phyloP scores from a whole-genome alignment of 2,888 invertebrate genomes.

The Drosophila greeni region DNA sequence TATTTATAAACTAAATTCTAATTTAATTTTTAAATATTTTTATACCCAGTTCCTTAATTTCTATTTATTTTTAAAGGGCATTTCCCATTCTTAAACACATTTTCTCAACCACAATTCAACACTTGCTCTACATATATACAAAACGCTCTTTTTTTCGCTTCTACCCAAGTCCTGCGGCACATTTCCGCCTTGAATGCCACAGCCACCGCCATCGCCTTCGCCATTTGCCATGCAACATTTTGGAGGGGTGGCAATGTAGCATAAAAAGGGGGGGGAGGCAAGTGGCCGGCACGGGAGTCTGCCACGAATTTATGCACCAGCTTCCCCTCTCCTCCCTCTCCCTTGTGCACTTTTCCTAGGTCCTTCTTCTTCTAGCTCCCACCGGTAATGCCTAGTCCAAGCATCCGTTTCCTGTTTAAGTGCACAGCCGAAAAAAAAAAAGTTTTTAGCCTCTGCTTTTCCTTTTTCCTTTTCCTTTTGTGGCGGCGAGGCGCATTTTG shows the following conservation, averaged over 20 bases:
- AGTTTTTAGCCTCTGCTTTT: conserved; percentile 34
- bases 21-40: background rate
- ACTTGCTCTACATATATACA: conserved; percentile 40
- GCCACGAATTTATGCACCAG: conserved; percentile 67
- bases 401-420: conserved; percentile 73
- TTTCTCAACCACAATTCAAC: conserved; percentile 32
- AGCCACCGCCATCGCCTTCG: conserved; percentile 52
- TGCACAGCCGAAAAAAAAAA: conserved; percentile 62
- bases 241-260: conserved; percentile 43
- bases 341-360: conserved; percentile 57
- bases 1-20: no score
- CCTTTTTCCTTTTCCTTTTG: conserved; percentile 24
- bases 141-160: conserved; percentile 9
- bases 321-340: conserved; percentile 28
- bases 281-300: conserved; percentile 16
- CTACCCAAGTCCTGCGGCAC: conserved; percentile 63
- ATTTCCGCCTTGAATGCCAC: conserved; percentile 68
- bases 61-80: background rate
- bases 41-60: background rate
- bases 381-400: conserved; percentile 65
- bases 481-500: conserved; percentile 45
- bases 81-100: conserved; percentile 30
- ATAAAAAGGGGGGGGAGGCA: conserved; percentile 10
- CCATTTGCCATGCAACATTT: conserved; percentile 63
- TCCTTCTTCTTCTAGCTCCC: conserved; percentile 27